Percentiles rank a stretch among this genome's conserved stretches.
phyloP scores from a whole-genome alignment of 1,140 invertebrate species.

The Drosophila takahashii region DNA sequence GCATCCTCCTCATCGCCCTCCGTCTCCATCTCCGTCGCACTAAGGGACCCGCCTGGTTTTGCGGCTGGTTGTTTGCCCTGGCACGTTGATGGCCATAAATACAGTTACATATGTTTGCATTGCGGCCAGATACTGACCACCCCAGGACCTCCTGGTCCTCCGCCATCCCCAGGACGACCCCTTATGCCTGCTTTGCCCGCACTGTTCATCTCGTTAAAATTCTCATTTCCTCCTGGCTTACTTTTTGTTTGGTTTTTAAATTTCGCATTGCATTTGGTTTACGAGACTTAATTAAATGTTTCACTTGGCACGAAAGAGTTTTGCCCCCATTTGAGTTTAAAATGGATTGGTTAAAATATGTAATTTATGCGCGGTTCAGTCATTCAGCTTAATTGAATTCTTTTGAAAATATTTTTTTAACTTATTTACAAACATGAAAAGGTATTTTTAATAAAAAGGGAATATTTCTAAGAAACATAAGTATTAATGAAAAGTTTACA shows the following conservation, averaged over 20 bases:
- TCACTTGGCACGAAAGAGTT: neutral
- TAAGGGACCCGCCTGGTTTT: conserved; percentile 39
- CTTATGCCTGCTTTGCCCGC: neutral
- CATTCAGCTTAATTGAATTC: too few relatives aligned
- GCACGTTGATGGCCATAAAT: conserved; percentile 75
- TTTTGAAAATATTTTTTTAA: neutral
- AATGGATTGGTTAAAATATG: conserved; percentile 12
- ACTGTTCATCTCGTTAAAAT: conserved; percentile 59
- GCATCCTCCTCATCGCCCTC: conserved; percentile 1
- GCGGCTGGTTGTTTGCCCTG: conserved; percentile 62
- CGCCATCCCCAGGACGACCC: neutral
- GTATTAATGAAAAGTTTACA: too few relatives aligned
- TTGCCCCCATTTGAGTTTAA: conserved; percentile 8
- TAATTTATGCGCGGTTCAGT: too few relatives aligned
- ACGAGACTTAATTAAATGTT: conserved; percentile 55
- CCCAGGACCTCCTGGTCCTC: neutral
- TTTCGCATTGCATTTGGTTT: conserved; percentile 41
- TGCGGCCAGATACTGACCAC: conserved; percentile 22
- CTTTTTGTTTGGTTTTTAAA: conserved; percentile 45
- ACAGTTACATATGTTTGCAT: conserved; percentile 69
- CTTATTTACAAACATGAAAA: too few relatives aligned
- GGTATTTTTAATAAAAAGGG: too few relatives aligned
- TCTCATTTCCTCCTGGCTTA: conserved; percentile 59
- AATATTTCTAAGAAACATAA: too few relatives aligned
- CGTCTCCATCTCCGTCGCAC: conserved; percentile 12